These are phyloP conservation scores for Diorhabda elongata DNA, from an alignment of 1,140 invertebrate species.

Conservation along the genomic window DNA sequence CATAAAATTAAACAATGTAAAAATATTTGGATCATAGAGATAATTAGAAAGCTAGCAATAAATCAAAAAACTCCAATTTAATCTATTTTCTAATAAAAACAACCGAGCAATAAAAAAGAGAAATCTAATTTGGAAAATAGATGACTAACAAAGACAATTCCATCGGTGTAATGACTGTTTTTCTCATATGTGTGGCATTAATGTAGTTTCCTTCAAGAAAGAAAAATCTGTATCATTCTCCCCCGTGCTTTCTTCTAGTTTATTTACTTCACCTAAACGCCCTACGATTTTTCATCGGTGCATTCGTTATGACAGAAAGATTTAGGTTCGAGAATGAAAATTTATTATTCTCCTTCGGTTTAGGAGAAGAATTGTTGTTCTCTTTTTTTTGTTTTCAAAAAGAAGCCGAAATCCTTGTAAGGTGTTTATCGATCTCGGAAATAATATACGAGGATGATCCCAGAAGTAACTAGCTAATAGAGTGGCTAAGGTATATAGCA, in stretches of 20 bases:
- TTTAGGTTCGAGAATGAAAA: slow-evolving; percentile 25
- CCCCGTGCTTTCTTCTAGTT: slow-evolving; percentile 27
- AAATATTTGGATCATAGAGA: too few species aligned
- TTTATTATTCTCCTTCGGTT: slow-evolving; percentile 14
- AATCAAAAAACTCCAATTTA: too few species aligned
- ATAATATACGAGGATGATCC: too few species aligned
- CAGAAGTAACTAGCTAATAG: too few species aligned
- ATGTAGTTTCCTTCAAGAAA: slow-evolving; percentile 30
- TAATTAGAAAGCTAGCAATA: too few species aligned
- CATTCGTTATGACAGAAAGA: slow-evolving; percentile 34
- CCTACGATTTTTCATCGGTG: slow-evolving; percentile 31
- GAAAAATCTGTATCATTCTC: slow-evolving; percentile 34
- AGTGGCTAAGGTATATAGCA: too few species aligned
- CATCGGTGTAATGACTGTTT: slow-evolving; percentile 20
- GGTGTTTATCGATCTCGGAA: too few species aligned
- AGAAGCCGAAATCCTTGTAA: too few species aligned
- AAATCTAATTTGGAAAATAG: slow-evolving; percentile 13
- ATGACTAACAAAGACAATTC: slow-evolving; percentile 14
- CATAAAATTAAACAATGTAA: too few species aligned
- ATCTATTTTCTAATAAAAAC: too few species aligned
- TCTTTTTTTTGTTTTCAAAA: too few species aligned
- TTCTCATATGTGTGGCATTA: slow-evolving; percentile 29
- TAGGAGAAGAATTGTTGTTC: not conserved
- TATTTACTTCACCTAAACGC: slow-evolving; percentile 32
- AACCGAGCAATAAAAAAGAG: not conserved